phyloP scores from a whole-genome alignment of 2,797 vertebrate genomes.

The Notoglanidium macrostoma region DNA sequence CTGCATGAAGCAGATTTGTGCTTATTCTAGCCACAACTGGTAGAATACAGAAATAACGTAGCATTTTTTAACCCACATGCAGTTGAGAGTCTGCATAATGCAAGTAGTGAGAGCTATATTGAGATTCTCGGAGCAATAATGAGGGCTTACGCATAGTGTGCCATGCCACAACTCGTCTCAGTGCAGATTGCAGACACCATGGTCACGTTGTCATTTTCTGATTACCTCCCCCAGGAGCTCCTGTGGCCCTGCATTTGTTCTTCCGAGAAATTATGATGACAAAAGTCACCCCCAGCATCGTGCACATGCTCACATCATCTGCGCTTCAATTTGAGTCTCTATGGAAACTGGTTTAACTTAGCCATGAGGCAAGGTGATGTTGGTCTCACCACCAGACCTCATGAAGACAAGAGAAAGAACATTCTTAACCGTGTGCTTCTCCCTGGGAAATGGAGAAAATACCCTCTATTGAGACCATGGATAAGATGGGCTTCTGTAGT shows the following conservation, averaged over 20 bases:
- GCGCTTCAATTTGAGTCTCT: slow-evolving; percentile 68
- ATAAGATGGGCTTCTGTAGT: background rate
- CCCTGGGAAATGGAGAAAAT: slow-evolving; percentile 15
- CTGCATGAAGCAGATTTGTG: background rate
- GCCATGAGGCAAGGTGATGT: slow-evolving; percentile 64
- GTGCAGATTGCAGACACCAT: slow-evolving; percentile 16
- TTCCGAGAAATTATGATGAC: slow-evolving; percentile 65
- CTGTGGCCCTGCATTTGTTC: slow-evolving; percentile 60
- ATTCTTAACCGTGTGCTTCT: slow-evolving; percentile 16
- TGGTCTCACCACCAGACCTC: slow-evolving; percentile 54
- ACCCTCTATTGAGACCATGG: background rate
- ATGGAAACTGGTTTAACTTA: slow-evolving; percentile 72
- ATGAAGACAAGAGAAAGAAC: slow-evolving; percentile 8
- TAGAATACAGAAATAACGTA: background rate
- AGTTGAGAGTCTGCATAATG: slow-evolving; percentile 21
- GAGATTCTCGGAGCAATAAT: slow-evolving; percentile 19
- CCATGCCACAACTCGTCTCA: slow-evolving; percentile 1
- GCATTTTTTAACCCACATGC: background rate
- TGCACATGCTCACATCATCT: slow-evolving; percentile 61
- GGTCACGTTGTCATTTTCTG: slow-evolving; percentile 41
- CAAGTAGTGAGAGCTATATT: slow-evolving; percentile 22
- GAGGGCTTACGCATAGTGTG: background rate
- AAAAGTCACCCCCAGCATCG: slow-evolving; percentile 45
- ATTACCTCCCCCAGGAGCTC: slow-evolving; percentile 59
- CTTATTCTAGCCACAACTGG: background rate